A percentile compares a stretch with the other conserved stretches of the same genome.
Evolutionary conservation across 2,113 vertebrate genomes (phyloP).

Genomic region (Ammodytes dubius): DNA sequence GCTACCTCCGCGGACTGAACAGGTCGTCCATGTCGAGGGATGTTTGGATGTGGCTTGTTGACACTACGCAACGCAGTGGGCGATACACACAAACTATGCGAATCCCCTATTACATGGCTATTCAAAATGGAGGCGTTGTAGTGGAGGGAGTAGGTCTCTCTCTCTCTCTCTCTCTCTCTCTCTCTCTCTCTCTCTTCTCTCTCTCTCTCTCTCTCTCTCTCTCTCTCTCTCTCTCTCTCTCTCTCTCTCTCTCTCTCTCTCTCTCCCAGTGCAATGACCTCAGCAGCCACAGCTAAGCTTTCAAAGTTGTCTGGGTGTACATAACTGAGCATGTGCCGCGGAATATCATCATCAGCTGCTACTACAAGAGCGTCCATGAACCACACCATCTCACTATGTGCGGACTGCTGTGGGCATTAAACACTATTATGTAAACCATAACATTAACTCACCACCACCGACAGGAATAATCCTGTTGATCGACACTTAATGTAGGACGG

Average conservation of each 20-base stretch:
- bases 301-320: slow-evolving; percentile 92
- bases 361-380: slow-evolving; percentile 64
- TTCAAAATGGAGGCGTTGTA: slow-evolving; percentile 99
- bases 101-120: slow-evolving; percentile 88
- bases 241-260: background rate
- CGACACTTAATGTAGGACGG: background rate
- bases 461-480: background rate
- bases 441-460: background rate
- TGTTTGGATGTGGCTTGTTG: slow-evolving; percentile 84
- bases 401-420: slow-evolving; percentile 32
- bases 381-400: slow-evolving; percentile 20
- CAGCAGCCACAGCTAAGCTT: slow-evolving; percentile 96
- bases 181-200: no score
- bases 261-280: slow-evolving; percentile 90
- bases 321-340: slow-evolving; percentile 97
- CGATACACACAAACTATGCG: slow-evolving; percentile 85
- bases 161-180: slow-evolving; percentile 2
- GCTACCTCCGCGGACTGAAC: slow-evolving; percentile 97
- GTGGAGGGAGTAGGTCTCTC: slow-evolving; percentile 87
- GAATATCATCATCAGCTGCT: slow-evolving; percentile 58
- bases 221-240: no score
- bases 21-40: slow-evolving; percentile 95
- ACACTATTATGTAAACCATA: slow-evolving; percentile 39
- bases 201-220: no score
- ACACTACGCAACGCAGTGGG: slow-evolving; percentile 84